Evolutionary conservation across 2,888 invertebrate species (phyloP), one percentile per base, ranked within the genome.

Genomic region (Pyrrhia umbra): DNA sequence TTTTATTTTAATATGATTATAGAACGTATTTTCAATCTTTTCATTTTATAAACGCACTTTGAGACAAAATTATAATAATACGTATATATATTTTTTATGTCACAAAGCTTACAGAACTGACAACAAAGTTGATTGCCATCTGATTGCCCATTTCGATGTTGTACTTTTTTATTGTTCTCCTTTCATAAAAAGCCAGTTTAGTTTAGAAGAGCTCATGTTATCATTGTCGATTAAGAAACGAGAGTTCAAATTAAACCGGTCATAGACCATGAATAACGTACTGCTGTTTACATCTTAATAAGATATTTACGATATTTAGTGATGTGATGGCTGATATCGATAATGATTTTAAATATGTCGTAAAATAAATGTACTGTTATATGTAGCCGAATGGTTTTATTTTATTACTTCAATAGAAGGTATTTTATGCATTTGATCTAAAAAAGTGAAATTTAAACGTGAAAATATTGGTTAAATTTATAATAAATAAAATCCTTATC

Each of bases 201-300:
- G 3, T 6, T 25, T 8, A 16, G 40, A 57, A 54, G 52, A 64
- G 20, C 56, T 56, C 20, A 18, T 39, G 2, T 63, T 45, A 18
- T 46, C 21, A 67, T 6, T 21, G 16, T 23, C 20, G 15, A 42
- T 55, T 42, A 59, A 55, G 27, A 27, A 39, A 16, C 23, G 1
- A 43, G 57, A 51, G 64, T 20, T 62, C 61, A 59, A 21, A 15
- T 34, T 62, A 62, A 15, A 51, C 20, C 42, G 39, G 76, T 46
- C 42, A 16, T 40, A 25, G 21, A 47, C 18, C 8, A 46, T n/a
- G 39, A 2, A 43, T 60, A 69, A 58, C 23, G 42, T 56, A 20
- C 43, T 42, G 75, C 79, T 82, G 64, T 86, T 89, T 88, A 90
- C 81, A 79, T 87, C 84, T 88, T 89, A 87, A 87, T 90, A 86